These are phyloP conservation scores for Clarias pachynema DNA, from an alignment of 2,797 vertebrate genomes.

Conservation along the genomic window DNA sequence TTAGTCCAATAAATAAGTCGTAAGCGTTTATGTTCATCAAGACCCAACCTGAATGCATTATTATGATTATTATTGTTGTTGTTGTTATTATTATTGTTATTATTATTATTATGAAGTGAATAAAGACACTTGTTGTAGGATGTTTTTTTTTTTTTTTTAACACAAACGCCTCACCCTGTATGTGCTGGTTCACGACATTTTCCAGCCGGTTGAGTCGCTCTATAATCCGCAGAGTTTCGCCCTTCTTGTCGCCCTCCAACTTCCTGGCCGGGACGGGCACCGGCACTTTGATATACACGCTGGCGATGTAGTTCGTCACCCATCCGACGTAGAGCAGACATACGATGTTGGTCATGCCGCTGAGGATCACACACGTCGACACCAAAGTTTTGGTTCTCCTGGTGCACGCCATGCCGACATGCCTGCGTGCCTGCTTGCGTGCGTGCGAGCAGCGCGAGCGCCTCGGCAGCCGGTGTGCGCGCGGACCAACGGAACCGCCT, in stretches of 20 bases:
- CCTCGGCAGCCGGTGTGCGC: slow-evolving; percentile 61
- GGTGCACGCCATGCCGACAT: slow-evolving; percentile 95
- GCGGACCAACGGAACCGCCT: slow-evolving; percentile 54
- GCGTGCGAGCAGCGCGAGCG: slow-evolving; percentile 83
- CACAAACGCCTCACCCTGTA: slow-evolving; percentile 83
- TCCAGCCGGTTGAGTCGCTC: slow-evolving; percentile 95
- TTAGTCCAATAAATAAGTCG: too few relatives aligned
- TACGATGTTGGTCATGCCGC: slow-evolving; percentile 97
- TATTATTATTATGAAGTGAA: neutral
- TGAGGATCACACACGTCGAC: slow-evolving; percentile 98
- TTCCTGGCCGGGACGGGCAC: slow-evolving; percentile 89
- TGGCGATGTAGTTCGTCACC: slow-evolving; percentile 98
- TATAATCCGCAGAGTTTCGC: slow-evolving; percentile 94
- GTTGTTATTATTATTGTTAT: too few relatives aligned
- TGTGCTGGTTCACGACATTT: slow-evolving; percentile 96
- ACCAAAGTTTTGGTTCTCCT: slow-evolving; percentile 99
- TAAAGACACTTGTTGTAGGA: neutral
- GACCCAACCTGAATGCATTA: too few relatives aligned
- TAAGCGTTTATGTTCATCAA: too few relatives aligned
- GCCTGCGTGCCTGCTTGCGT: slow-evolving; percentile 88
- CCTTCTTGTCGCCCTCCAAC: slow-evolving; percentile 90
- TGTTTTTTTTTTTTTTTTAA: too few relatives aligned
- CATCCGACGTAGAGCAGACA: slow-evolving; percentile 97
- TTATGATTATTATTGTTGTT: too few relatives aligned
- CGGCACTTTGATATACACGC: slow-evolving; percentile 91